Evolutionary conservation across 1,140 invertebrate genomes (phyloP).

Genomic region (Diorhabda sublineata): DNA sequence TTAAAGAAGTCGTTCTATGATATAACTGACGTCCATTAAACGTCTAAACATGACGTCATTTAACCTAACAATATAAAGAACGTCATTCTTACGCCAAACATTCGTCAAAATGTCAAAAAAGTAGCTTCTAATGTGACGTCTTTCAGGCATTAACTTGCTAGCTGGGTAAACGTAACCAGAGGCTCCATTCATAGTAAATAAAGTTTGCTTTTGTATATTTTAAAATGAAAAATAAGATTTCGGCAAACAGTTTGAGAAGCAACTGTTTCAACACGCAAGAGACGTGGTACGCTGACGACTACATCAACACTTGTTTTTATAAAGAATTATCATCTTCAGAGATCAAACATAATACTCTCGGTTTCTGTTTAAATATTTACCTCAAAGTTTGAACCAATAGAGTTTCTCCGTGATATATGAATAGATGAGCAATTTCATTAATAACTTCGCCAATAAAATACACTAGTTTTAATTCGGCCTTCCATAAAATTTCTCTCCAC

Average conservation of each 20-base stretch:
- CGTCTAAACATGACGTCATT: no score
- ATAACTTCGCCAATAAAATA: slow-evolving; percentile 41
- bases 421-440: slow-evolving; percentile 36
- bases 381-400: slow-evolving; percentile 38
- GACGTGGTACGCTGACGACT: not conserved
- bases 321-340: not conserved
- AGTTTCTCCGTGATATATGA: slow-evolving; percentile 38
- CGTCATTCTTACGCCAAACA: no score
- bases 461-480: slow-evolving; percentile 40
- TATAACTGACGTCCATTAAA: no score
- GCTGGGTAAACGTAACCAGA: no score
- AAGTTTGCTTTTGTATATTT: not conserved
- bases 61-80: no score
- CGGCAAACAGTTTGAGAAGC: not conserved
- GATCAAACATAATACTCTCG: not conserved
- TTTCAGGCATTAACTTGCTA: no score
- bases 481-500: slow-evolving; percentile 37
- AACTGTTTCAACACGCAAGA: not conserved
- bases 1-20: no score
- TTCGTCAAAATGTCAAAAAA: no score
- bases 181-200: no score
- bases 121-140: no score
- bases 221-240: not conserved
- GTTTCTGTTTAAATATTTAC: slow-evolving; percentile 25
- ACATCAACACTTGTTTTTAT: not conserved